Conservation (phyloP, 2,888 invertebrate genomes). For the Entomobrya proxima region DNA sequence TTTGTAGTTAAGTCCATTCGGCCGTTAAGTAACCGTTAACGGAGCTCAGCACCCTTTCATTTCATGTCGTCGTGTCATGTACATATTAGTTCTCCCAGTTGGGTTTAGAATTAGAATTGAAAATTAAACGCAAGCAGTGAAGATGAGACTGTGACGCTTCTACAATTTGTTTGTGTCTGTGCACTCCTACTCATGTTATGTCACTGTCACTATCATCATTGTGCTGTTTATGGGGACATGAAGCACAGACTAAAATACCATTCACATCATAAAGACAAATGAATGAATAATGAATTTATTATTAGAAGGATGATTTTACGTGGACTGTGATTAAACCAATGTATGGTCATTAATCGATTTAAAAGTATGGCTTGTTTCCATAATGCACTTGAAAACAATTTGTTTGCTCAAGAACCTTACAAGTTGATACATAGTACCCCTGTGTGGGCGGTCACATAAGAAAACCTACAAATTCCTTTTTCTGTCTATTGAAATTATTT, state of each 20-base stretch:
- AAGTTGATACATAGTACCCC: no score
- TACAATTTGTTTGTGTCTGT: not conserved
- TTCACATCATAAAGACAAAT: not conserved
- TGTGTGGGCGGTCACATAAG: no score
- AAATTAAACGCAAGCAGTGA: slow-evolving; percentile 8
- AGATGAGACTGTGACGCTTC: slow-evolving; percentile 17
- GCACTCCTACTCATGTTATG: not conserved
- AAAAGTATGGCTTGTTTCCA: no score
- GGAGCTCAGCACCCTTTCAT: not conserved
- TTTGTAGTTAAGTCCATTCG: no score
- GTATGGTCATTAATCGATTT: slow-evolving; percentile 7
- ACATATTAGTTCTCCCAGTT: slow-evolving; percentile 15
- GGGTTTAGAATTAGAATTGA: not conserved
- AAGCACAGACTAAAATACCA: slow-evolving; percentile 19
- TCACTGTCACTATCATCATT: slow-evolving; percentile 2
- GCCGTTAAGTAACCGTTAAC: not conserved
- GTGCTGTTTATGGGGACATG: not conserved
- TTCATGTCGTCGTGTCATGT: slow-evolving; percentile 34
- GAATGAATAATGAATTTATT: not conserved
- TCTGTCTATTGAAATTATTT: not conserved
- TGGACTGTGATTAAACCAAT: not conserved
- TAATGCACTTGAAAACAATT: no score
- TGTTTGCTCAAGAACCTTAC: no score
- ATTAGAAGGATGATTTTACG: not conserved
- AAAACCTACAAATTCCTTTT: not conserved